These are phyloP conservation scores for Perca fluviatilis DNA, from an alignment of 2,113 vertebrate species.

Conservation along the genomic window DNA sequence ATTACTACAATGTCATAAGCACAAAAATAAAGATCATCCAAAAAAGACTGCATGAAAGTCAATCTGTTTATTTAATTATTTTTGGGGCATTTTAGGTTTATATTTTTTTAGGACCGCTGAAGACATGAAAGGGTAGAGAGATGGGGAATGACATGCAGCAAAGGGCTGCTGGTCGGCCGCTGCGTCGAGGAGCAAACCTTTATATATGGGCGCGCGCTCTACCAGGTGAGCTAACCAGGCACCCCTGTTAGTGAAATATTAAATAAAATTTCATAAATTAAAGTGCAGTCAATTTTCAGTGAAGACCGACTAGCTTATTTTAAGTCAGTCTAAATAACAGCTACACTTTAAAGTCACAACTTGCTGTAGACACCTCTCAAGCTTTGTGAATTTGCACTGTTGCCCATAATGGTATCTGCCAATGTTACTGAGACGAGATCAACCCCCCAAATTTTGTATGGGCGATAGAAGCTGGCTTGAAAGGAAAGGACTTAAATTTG, in stretches of 20 bases:
- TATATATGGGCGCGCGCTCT: no score
- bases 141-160: no score
- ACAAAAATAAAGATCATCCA: conserved; percentile 20
- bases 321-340: not conserved
- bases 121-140: no score
- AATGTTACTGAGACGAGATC: not conserved
- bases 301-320: not conserved
- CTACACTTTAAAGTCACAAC: not conserved
- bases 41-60: conserved; percentile 16
- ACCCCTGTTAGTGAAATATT: not conserved
- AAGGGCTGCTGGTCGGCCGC: no score
- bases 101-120: no score
- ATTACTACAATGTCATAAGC: not conserved
- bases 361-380: not conserved
- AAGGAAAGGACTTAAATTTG: not conserved
- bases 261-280: not conserved
- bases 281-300: not conserved
- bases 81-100: no score
- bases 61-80: no score
- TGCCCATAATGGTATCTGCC: not conserved
- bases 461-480: no score
- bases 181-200: no score
- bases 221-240: no score
- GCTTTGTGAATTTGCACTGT: not conserved
- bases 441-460: not conserved